Percentiles rank a stretch among this genome's conserved stretches.
These are phyloP conservation scores for Apamea anceps DNA, from an alignment of 2,888 invertebrate genomes.

Conservation along the genomic window DNA sequence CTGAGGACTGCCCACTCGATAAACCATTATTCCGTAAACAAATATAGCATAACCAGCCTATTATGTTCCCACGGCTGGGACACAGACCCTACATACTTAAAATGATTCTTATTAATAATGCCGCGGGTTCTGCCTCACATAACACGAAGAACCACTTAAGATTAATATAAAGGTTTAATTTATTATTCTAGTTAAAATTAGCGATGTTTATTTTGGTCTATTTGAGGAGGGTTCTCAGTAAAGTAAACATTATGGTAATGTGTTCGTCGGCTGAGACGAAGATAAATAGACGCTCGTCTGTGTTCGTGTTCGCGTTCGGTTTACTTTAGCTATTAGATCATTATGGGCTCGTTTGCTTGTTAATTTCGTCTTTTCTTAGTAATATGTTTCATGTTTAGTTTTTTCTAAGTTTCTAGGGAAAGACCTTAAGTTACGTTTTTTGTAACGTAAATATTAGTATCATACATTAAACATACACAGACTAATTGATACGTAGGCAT, in stretches of 20 bases:
- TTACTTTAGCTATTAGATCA: background rate
- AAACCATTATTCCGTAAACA: background rate
- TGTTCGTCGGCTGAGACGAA: background rate
- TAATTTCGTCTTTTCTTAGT: background rate
- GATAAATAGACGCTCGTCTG: background rate
- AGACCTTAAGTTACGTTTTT: background rate
- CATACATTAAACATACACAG: background rate
- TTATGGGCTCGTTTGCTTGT: background rate
- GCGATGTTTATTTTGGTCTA: constrained; percentile 12
- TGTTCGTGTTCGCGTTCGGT: background rate
- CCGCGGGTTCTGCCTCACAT: background rate
- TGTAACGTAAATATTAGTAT: background rate
- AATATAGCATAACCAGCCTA: too few relatives aligned
- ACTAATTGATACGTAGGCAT: background rate
- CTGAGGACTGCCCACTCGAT: background rate
- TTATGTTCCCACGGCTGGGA: background rate
- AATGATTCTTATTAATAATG: constrained; percentile 6
- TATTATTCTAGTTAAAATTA: constrained; percentile 8
- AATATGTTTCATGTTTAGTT: background rate
- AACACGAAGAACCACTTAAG: constrained; percentile 14
- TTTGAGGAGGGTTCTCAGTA: background rate
- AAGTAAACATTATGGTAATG: constrained; percentile 17
- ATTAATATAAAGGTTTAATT: constrained; percentile 6
- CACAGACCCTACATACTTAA: background rate
- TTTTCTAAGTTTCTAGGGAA: background rate